Base-by-base conservation (phyloP, 2,113 vertebrate species). In the Melanerpes formicivorus region DNA sequence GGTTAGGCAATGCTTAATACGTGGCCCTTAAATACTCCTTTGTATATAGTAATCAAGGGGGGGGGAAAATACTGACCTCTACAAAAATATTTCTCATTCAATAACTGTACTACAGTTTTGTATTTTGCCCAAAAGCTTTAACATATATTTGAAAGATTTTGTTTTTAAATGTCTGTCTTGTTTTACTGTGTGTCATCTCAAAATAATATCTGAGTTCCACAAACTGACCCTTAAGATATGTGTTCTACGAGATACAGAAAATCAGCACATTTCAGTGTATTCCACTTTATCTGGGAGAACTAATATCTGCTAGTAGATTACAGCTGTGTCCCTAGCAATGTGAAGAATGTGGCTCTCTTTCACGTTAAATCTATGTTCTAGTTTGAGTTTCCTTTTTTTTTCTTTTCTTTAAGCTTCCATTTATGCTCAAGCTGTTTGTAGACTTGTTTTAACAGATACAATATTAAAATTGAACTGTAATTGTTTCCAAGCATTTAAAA, bases 301-400 rank as follows among this genome's bases (percentile, higher is more conserved):
- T 97, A 98, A 96, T 96, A 97, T 96, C 94, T 97, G 96, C 97
- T 97, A 97, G 97, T 97, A 98, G 95, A 97, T 98, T 97, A 96
- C 74, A 97, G 56, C 83, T 96, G 95, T 82, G 87, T 77, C 72
- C 54, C 46, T 72, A 26, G 6, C 60, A 63, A 60, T 52, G 16
- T 75, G 91, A 93, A 73, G 59, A 93, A 65, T 5, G 29, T 89
- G 56, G 50, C 21, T 32, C 11, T 76, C 93, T 59, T 55, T 62
- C 30, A 71, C 4, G 6, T 75, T 82, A 84, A 78, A 95, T 29
- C n/a, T 80, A 23, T 62, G 4, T 46, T 84, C 16, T 16, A 77
- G 58, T 88, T 84, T 83, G 70, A 8, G 18, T 69, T 88, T 78
- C 50, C 42, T 78, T 26, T 7, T 48, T 7, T 48, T 48, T 19